phyloP scores from a whole-genome alignment of 2,113 vertebrate species.

The Callaeas wilsoni region DNA sequence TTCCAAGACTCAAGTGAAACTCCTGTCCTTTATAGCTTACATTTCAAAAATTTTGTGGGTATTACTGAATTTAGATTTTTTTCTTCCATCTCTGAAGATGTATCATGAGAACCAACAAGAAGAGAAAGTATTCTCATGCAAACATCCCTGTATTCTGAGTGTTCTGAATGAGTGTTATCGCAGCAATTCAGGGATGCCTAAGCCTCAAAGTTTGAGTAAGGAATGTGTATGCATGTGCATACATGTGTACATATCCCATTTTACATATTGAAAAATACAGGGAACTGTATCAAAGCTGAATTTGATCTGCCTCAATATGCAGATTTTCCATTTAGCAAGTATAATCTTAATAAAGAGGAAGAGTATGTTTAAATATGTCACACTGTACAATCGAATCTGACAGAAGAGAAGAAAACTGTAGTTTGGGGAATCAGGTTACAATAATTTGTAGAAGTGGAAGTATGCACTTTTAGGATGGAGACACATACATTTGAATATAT shows the following conservation, averaged over 20 bases:
- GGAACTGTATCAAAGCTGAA: background rate
- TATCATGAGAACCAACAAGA: background rate
- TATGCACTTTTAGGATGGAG: background rate
- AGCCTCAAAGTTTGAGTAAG: background rate
- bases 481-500: background rate
- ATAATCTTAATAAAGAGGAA: background rate
- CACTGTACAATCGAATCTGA: background rate
- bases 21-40: background rate
- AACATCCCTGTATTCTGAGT: background rate
- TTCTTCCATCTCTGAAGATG: background rate
- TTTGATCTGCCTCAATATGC: background rate
- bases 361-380: background rate
- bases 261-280: background rate
- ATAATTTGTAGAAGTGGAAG: background rate
- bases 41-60: background rate
- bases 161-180: background rate
- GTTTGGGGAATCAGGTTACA: background rate
- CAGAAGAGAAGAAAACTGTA: background rate
- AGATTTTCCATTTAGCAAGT: background rate
- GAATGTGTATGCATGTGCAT: background rate
- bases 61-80: background rate
- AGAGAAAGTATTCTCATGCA: background rate
- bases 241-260: background rate
- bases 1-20: background rate
- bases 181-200: background rate